These are phyloP conservation scores for Eledona agricola DNA, from an alignment of 2,888 invertebrate species.

Conservation along the genomic window DNA sequence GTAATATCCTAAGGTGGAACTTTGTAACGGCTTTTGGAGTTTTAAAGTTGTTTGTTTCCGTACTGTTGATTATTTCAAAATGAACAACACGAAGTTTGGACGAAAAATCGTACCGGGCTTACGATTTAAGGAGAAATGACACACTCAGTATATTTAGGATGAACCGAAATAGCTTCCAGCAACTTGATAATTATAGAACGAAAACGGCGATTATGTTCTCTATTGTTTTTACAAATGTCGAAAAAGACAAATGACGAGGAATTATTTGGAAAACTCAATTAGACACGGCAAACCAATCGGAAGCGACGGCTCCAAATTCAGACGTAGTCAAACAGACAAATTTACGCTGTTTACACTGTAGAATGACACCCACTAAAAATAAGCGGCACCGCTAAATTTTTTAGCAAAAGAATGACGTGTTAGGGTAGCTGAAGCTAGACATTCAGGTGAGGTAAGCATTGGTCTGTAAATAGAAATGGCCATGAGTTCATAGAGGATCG, in stretches of 20 bases:
- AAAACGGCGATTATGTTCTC: conserved; percentile 28
- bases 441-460: conserved; percentile 52
- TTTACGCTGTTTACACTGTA: conserved; percentile 8
- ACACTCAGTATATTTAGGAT: conserved; percentile 38
- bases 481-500: conserved; percentile 52
- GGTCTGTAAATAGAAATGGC: conserved; percentile 53
- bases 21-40: too few species aligned
- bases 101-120: conserved; percentile 8
- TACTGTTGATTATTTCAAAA: too few species aligned
- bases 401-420: conserved; percentile 28
- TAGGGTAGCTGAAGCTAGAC: conserved; percentile 48
- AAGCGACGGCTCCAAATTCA: too few species aligned
- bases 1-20: too few species aligned
- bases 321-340: too few species aligned
- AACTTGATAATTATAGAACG: conserved; percentile 36
- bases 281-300: too few species aligned
- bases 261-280: too few species aligned
- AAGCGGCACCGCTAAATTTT: conserved; percentile 13
- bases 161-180: conserved; percentile 35
- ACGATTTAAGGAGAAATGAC: conserved; percentile 34
- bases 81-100: too few species aligned
- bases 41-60: too few species aligned
- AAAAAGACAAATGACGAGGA: too few species aligned
- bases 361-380: conserved; percentile 24
- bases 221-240: conserved; percentile 16